Conservation (phyloP, 2,797 vertebrate species). For the Bradypodion ventrale region DNA sequence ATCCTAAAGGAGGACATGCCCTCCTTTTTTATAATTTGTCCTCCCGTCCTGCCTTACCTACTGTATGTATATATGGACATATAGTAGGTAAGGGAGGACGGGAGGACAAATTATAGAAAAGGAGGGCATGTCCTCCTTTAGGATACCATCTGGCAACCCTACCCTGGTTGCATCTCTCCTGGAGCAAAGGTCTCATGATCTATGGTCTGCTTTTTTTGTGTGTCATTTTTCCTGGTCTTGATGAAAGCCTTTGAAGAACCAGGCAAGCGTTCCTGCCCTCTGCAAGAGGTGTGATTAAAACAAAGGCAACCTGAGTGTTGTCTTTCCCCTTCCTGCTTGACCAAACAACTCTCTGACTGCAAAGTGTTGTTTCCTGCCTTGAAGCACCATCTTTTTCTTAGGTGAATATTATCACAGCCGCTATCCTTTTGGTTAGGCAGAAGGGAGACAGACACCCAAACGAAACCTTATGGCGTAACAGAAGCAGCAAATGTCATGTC, state of each 20-base stretch:
- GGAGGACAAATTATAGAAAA: too few species aligned
- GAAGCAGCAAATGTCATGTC: fast-evolving
- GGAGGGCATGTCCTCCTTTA: too few species aligned
- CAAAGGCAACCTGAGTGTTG: not conserved
- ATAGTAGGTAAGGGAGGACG: too few species aligned
- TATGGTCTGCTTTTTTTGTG: too few species aligned
- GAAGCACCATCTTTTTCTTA: too few species aligned
- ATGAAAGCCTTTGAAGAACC: not conserved
- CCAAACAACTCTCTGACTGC: slow-evolving; percentile 2
- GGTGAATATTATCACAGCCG: slow-evolving; percentile 1
- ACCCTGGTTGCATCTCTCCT: not conserved
- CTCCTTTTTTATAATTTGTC: too few species aligned
- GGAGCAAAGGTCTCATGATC: not conserved
- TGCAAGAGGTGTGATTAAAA: not conserved
- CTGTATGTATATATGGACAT: too few species aligned
- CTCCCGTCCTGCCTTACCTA: too few species aligned
- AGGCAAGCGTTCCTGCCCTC: not conserved
- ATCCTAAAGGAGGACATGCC: too few species aligned
- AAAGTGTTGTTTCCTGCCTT: not conserved
- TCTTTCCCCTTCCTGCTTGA: not conserved
- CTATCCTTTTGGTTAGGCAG: not conserved
- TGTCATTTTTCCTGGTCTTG: not conserved
- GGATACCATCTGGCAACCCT: too few species aligned
- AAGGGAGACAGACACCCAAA: not conserved
- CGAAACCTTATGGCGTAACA: not conserved